phyloP scores from a whole-genome alignment of 2,113 vertebrate genomes.

The Martes martes region DNA sequence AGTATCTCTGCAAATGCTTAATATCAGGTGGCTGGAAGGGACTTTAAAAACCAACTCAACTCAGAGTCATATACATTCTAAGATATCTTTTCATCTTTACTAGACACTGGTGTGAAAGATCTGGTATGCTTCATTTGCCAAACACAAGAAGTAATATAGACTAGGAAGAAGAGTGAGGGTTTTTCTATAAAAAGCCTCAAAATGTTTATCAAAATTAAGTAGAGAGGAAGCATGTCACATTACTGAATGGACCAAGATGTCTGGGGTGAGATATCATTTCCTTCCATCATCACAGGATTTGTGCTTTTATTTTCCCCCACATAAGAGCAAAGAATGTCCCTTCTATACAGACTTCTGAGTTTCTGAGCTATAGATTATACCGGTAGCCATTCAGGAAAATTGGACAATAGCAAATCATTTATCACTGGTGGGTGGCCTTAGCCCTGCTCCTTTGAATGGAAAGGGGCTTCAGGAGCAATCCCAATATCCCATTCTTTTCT shows the following conservation, averaged over 20 bases:
- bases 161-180: background rate
- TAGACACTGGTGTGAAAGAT: background rate
- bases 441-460: slow-evolving; percentile 7
- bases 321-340: background rate
- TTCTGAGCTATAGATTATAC: slow-evolving; percentile 22
- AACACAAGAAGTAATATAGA: background rate
- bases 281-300: slow-evolving; percentile 11
- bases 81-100: background rate
- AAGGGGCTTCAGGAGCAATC: background rate
- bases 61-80: background rate
- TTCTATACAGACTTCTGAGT: slow-evolving; percentile 4
- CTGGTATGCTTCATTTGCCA: background rate
- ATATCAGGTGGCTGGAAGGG: background rate
- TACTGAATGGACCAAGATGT: background rate
- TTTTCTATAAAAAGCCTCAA: background rate
- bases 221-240: background rate
- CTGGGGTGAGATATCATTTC: slow-evolving; percentile 25
- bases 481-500: background rate
- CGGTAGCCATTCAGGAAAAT: slow-evolving; percentile 14
- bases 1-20: background rate
- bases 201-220: background rate
- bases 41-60: background rate
- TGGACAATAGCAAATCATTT: slow-evolving; percentile 58
- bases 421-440: background rate
- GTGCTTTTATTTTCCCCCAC: background rate